Conservation (phyloP, 2,797 vertebrate species). For the Cossypha niveicapilla region DNA sequence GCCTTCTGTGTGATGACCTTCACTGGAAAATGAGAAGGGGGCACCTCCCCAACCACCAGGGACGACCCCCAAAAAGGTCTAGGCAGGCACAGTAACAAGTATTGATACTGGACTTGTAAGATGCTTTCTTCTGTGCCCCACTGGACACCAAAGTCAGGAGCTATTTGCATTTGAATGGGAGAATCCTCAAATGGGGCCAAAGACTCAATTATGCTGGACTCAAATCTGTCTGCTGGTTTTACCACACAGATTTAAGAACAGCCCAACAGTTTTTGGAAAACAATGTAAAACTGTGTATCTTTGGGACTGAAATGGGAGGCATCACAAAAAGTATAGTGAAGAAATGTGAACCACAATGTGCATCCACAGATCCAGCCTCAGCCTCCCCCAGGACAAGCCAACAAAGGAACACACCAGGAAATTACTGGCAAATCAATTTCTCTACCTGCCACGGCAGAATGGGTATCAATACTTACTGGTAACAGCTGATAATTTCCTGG, state of each 20-base stretch:
- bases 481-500: not conserved
- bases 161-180: not conserved
- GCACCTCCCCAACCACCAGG: not conserved
- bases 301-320: not conserved
- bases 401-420: not conserved
- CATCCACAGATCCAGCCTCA: not conserved
- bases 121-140: not conserved
- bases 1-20: not conserved
- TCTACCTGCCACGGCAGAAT: not conserved
- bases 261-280: not conserved
- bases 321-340: not conserved
- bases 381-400: not conserved
- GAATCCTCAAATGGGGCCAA: not conserved
- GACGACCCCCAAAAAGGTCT: not conserved
- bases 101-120: not conserved
- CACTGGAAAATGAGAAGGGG: not conserved
- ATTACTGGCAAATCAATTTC: not conserved
- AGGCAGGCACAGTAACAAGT: not conserved
- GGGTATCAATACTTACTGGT: not conserved
- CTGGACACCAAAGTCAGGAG: not conserved
- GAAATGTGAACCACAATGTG: not conserved
- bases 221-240: not conserved
- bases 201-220: not conserved
- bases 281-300: not conserved
- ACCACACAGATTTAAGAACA: not conserved